A percentile compares a stretch with the other conserved stretches of the same genome.
These are phyloP conservation scores for Phrixothrix hirtus DNA, from an alignment of 2,888 invertebrate species.

Conservation along the genomic window DNA sequence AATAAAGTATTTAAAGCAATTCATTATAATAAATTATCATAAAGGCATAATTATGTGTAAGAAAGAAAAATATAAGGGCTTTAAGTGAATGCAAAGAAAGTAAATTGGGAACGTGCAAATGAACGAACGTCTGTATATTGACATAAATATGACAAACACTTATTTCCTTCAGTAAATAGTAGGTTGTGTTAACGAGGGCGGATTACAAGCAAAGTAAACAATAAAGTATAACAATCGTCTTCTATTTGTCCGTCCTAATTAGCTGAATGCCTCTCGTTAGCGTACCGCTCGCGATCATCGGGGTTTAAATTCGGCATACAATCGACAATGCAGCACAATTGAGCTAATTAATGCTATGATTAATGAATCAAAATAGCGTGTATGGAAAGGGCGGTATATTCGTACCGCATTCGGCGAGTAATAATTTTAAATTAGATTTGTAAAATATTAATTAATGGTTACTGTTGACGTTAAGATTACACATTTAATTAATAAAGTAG, in stretches of 20 bases:
- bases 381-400: constrained; percentile 24
- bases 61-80: too few relatives aligned
- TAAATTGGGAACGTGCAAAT: constrained; percentile 17
- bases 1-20: too few relatives aligned
- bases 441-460: constrained; percentile 38
- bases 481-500: constrained; percentile 29
- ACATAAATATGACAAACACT: constrained; percentile 33
- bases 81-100: too few relatives aligned
- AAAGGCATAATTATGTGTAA: too few relatives aligned
- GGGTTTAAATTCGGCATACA: constrained; percentile 36
- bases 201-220: constrained; percentile 37
- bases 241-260: constrained; percentile 44
- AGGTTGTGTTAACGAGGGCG: constrained; percentile 34
- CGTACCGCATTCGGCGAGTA: constrained; percentile 30
- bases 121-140: constrained; percentile 20
- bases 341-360: constrained; percentile 43
- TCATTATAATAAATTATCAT: too few relatives aligned
- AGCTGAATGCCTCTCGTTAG: constrained; percentile 44
- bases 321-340: constrained; percentile 42
- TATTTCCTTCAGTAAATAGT: constrained; percentile 30
- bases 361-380: constrained; percentile 40
- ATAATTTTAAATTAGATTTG: constrained; percentile 38
- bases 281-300: constrained; percentile 34
- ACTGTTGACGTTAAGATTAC: constrained; percentile 35
- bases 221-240: constrained; percentile 40